phyloP scores from a whole-genome alignment of 2,888 invertebrate genomes.

The Hirudinaria manillensis region DNA sequence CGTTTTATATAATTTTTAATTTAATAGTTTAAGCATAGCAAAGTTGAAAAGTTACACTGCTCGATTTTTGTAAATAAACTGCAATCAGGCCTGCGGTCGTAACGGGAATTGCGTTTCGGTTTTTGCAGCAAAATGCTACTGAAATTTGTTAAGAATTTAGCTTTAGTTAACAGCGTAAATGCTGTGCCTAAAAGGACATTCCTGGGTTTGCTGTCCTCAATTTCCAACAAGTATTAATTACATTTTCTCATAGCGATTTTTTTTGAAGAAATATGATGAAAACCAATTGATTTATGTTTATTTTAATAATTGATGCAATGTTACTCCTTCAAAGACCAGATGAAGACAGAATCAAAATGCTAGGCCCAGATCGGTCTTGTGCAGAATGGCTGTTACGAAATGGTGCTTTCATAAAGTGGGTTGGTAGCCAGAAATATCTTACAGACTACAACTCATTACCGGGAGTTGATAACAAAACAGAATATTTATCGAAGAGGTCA shows the following conservation, averaged over 20 bases:
- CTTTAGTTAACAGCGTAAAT: neutral
- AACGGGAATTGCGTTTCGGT: no score
- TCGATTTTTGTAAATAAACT: no score
- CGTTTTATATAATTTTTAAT: no score
- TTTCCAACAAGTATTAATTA: neutral
- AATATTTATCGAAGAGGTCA: conserved; percentile 65
- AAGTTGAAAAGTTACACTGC: no score
- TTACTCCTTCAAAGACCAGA: conserved; percentile 43
- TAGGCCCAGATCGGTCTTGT: conserved; percentile 83
- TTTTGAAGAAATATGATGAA: neutral
- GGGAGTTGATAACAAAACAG: conserved; percentile 52
- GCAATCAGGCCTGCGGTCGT: no score
- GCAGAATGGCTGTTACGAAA: conserved; percentile 91
- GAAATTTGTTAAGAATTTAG: no score
- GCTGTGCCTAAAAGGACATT: neutral
- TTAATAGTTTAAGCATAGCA: no score
- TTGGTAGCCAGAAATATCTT: conserved; percentile 56
- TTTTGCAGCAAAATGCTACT: no score
- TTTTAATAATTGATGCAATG: no score
- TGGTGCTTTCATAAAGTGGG: conserved; percentile 76
- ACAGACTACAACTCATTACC: conserved; percentile 74
- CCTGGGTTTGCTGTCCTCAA: neutral
- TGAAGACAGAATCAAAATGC: conserved; percentile 48
- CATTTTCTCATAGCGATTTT: neutral
- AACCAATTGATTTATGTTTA: no score